These are phyloP conservation scores for Lasioglossum lativentre DNA, from an alignment of 2,888 invertebrate genomes.

Conservation along the genomic window DNA sequence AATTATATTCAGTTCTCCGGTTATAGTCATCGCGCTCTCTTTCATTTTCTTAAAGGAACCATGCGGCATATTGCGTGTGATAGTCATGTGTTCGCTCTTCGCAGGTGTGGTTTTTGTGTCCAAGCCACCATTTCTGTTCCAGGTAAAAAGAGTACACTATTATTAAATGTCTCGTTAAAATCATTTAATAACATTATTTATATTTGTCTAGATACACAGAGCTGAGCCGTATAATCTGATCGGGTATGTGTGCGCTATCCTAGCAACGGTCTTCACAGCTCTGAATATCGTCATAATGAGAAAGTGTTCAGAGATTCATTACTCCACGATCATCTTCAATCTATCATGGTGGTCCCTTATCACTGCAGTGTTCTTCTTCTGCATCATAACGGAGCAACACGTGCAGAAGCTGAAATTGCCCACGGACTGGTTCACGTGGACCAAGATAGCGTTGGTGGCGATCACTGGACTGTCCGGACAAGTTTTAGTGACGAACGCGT, in stretches of 20 bases:
- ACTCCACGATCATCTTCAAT: constrained; percentile 84
- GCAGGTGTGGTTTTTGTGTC: constrained; percentile 84
- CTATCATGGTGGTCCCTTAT: constrained; percentile 83
- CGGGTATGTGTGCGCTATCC: constrained; percentile 84
- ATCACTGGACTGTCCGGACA: constrained; percentile 84
- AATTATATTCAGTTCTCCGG: constrained; percentile 85
- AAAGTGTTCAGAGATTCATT: constrained; percentile 85
- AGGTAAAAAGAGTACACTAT: constrained; percentile 70
- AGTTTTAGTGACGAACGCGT: constrained; percentile 84
- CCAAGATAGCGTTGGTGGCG: constrained; percentile 78
- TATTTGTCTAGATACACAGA: constrained; percentile 71
- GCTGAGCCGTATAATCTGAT: constrained; percentile 81
- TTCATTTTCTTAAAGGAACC: constrained; percentile 84
- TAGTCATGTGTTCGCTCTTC: constrained; percentile 83
- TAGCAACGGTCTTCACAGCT: constrained; percentile 84
- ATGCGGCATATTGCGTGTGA: constrained; percentile 84
- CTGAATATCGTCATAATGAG: constrained; percentile 85
- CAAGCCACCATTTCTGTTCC: constrained; percentile 84
- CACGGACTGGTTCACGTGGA: constrained; percentile 79
- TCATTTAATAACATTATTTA: not conserved
- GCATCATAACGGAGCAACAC: constrained; percentile 72
- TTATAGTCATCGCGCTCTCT: constrained; percentile 84
- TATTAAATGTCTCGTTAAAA: not conserved
- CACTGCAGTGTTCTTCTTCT: constrained; percentile 79
- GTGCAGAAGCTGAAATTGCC: constrained; percentile 74